Percentiles rank a stretch among this genome's conserved stretches.
Conservation (phyloP, 2,888 invertebrate species). For the Drosophila longiperda region DNA sequence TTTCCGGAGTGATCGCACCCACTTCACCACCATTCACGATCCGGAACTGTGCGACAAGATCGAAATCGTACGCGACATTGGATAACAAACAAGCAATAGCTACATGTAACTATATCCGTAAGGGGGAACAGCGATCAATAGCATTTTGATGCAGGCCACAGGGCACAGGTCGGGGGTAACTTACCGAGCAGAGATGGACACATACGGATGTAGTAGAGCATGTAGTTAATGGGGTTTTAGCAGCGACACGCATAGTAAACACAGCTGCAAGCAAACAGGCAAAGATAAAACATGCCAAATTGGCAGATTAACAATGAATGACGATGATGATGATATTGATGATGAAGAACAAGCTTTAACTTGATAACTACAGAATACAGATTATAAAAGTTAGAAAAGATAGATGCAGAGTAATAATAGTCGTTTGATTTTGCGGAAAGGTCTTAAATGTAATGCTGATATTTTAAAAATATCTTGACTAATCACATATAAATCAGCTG, state of each 20-base stretch:
- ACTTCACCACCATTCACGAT: conserved; percentile 90
- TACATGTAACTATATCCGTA: conserved; percentile 83
- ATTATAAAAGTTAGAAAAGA: conserved; percentile 9
- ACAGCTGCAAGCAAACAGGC: conserved; percentile 6
- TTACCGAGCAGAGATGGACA: conserved; percentile 2
- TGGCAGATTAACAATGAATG: background rate
- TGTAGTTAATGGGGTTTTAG: conserved; percentile 44
- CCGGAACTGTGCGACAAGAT: conserved; percentile 86
- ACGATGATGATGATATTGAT: background rate
- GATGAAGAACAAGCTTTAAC: conserved; percentile 47
- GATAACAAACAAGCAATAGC: conserved; percentile 85
- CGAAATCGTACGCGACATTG: conserved; percentile 85
- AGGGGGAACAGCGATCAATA: conserved; percentile 43
- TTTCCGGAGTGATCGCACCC: conserved; percentile 90
- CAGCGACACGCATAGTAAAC: conserved; percentile 20
- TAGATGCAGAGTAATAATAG: conserved; percentile 10
- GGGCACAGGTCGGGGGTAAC: conserved; percentile 57
- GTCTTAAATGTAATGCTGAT: conserved; percentile 16
- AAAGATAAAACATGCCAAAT: background rate
- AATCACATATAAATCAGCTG: background rate
- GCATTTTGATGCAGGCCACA: conserved; percentile 35
- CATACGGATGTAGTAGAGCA: conserved; percentile 35
- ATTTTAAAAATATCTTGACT: conserved; percentile 45
- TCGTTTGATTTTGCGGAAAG: conserved; percentile 19
- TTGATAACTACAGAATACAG: conserved; percentile 33